Evolutionary conservation across 2,888 invertebrate genomes (phyloP).

Genomic region (Himalopsyche anomala): DNA sequence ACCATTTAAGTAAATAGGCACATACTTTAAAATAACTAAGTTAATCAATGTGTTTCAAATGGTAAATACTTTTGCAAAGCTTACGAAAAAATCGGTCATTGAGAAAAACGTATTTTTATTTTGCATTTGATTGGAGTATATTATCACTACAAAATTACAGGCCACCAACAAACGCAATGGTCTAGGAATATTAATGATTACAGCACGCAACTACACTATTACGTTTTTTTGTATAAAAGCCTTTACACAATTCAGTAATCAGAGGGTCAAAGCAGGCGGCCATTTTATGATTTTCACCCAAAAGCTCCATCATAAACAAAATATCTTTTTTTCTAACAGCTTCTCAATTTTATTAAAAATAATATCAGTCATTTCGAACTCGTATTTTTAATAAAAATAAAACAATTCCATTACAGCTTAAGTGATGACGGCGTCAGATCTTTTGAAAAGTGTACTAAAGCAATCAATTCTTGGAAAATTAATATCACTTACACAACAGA

Average conservation of each 20-base stretch:
- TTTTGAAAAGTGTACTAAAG: no score
- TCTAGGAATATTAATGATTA: constrained; percentile 29
- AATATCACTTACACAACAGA: no score
- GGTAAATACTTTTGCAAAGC: no score
- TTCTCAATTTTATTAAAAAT: not conserved
- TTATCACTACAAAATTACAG: constrained; percentile 37
- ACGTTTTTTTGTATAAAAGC: not conserved
- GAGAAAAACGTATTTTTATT: not conserved
- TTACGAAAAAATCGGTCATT: not conserved
- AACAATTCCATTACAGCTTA: no score
- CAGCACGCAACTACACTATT: constrained; percentile 31
- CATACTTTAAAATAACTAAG: no score
- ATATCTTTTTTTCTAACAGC: not conserved
- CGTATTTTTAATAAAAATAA: no score
- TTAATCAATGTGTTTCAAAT: no score
- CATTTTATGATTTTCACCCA: not conserved
- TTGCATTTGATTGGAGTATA: constrained; percentile 8
- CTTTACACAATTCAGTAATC: constrained; percentile 2
- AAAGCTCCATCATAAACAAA: not conserved
- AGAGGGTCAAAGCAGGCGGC: not conserved
- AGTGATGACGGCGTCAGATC: no score
- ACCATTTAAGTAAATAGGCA: no score
- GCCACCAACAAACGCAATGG: not conserved
- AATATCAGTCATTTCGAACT: no score
- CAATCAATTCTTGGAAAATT: no score